Percentiles rank a stretch among this genome's conserved stretches.
phyloP scores from a whole-genome alignment of 2,888 invertebrate species.

The Polymixis flavicincta region DNA sequence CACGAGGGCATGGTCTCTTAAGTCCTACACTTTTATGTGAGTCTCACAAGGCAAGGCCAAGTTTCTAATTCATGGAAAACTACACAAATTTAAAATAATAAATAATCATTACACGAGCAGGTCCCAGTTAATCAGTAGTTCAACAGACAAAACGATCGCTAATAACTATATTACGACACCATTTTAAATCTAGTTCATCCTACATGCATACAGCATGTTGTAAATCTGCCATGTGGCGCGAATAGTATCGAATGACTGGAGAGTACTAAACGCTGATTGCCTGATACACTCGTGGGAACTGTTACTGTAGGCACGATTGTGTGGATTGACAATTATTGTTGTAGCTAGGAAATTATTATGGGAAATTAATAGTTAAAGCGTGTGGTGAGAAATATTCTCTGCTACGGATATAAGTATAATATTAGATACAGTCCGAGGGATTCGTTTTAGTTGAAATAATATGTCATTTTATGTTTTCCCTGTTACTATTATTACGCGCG shows the following conservation, averaged over 20 bases:
- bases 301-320: conserved; percentile 23
- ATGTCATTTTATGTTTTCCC: too few species aligned
- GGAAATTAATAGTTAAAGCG: conserved; percentile 9
- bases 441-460: too few species aligned
- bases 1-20: too few species aligned
- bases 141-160: conserved; percentile 11
- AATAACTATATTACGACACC: conserved; percentile 22
- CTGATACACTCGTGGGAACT: conserved; percentile 62
- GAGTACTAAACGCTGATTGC: conserved; percentile 44
- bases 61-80: too few species aligned
- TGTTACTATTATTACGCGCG: too few species aligned
- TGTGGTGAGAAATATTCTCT: not conserved
- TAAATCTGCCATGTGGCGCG: conserved; percentile 42
- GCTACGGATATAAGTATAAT: too few species aligned
- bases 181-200: conserved; percentile 43
- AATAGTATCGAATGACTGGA: conserved; percentile 53
- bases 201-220: conserved; percentile 2
- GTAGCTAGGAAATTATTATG: conserved; percentile 14
- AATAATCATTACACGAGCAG: not conserved
- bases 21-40: too few species aligned
- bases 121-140: not conserved
- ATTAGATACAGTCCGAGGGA: too few species aligned
- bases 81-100: not conserved
- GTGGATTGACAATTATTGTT: not conserved
- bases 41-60: too few species aligned